Conservation (phyloP, 2,888 invertebrate genomes). For the Leucophenga maculata region DNA sequence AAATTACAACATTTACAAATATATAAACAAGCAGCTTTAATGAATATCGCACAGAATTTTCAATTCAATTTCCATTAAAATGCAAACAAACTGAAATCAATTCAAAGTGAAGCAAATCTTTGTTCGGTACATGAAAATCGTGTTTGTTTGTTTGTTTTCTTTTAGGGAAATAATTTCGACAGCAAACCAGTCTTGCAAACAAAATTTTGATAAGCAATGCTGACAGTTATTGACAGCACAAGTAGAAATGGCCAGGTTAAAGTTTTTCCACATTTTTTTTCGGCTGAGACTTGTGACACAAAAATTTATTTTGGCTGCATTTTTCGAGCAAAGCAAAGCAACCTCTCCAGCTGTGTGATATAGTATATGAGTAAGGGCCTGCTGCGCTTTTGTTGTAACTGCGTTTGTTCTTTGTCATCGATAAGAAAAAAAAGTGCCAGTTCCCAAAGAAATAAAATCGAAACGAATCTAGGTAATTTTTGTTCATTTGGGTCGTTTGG, state of each 20-base stretch:
- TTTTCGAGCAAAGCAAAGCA: background rate
- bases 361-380: background rate
- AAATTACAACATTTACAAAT: conserved; percentile 52
- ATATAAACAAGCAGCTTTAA: conserved; percentile 38
- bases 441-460: conserved; percentile 44
- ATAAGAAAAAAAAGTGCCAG: conserved; percentile 60
- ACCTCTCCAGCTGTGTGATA: conserved; percentile 17
- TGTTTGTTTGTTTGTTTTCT: conserved; percentile 56
- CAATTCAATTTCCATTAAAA: conserved; percentile 29
- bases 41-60: conserved; percentile 32
- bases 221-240: conserved; percentile 65
- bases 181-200: conserved; percentile 52
- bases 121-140: conserved; percentile 62
- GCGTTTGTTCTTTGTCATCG: conserved; percentile 52
- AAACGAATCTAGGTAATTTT: background rate
- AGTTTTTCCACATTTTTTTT: background rate
- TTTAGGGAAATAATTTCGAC: conserved; percentile 8
- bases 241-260: conserved; percentile 48
- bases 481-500: background rate
- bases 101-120: conserved; percentile 49
- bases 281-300: too few relatives aligned
- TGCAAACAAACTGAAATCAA: conserved; percentile 36
- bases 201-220: conserved; percentile 65
- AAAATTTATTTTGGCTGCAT: too few relatives aligned
- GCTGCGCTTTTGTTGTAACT: conserved; percentile 6